Conservation (phyloP, 2,797 vertebrate species). For the Rachycentron canadum region DNA sequence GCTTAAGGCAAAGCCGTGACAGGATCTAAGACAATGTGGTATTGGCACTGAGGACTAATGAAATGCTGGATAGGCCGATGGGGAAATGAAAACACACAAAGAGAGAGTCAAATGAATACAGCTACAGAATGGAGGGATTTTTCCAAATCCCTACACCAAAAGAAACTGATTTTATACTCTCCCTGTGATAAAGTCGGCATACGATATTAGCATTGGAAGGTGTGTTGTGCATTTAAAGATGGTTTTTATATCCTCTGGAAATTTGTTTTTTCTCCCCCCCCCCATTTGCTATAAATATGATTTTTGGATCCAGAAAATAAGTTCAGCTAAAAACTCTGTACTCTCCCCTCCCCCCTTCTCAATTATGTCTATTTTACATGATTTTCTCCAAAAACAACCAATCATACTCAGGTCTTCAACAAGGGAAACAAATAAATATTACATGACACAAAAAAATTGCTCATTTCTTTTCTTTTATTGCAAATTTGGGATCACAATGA, state of each 20-base stretch:
- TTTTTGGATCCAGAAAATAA: constrained; percentile 64
- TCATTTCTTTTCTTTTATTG: constrained; percentile 75
- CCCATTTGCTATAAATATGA: constrained; percentile 60
- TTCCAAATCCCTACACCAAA: constrained; percentile 79
- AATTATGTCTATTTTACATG: constrained; percentile 11
- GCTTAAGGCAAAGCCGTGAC: constrained; percentile 83
- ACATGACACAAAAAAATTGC: constrained; percentile 37
- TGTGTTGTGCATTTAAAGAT: constrained; percentile 67
- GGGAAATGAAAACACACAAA: constrained; percentile 81
- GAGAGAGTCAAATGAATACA: constrained; percentile 78
- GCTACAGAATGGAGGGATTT: constrained; percentile 81
- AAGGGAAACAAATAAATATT: constrained; percentile 41
- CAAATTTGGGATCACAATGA: constrained; percentile 76
- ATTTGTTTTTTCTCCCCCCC: constrained; percentile 14
- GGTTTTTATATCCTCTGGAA: constrained; percentile 57
- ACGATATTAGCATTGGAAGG: constrained; percentile 64
- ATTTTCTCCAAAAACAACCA: constrained; percentile 11
- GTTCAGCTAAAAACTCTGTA: constrained; percentile 9
- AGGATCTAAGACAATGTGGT: constrained; percentile 83
- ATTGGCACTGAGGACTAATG: constrained; percentile 82
- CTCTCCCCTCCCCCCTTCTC: neutral
- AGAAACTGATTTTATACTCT: constrained; percentile 82
- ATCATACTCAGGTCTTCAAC: constrained; percentile 1
- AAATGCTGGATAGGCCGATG: constrained; percentile 79
- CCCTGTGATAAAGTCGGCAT: constrained; percentile 74